Percentiles rank a stretch among this genome's conserved stretches.
Evolutionary conservation across 1,140 invertebrate genomes (phyloP).

Genomic region (Neuroterus valhalla): DNA sequence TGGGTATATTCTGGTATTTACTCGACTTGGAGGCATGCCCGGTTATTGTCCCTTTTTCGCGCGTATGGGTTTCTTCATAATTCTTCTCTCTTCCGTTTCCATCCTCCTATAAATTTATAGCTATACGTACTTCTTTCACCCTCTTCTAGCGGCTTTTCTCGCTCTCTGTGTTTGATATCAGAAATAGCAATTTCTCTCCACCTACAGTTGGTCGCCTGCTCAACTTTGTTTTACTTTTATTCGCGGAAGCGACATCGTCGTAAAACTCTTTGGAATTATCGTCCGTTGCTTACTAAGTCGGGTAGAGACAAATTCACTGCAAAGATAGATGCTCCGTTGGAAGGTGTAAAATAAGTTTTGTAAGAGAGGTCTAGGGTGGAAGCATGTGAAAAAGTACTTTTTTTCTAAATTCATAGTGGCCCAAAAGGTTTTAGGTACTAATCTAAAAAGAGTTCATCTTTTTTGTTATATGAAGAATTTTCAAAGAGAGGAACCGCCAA

Average conservation of each 20-base stretch:
- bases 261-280: conserved; percentile 21
- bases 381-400: too few species aligned
- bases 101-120: too few species aligned
- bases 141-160: neutral
- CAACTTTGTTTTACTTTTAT: neutral
- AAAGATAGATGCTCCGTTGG: neutral
- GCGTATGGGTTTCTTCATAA: conserved; percentile 2
- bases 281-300: neutral
- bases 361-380: neutral
- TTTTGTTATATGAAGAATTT: too few species aligned
- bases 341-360: neutral
- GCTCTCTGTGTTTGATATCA: neutral
- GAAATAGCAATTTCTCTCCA: conserved; percentile 1
- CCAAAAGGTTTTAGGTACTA: too few species aligned
- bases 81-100: neutral
- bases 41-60: conserved; percentile 26
- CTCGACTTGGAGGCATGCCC: neutral
- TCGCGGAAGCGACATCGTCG: neutral
- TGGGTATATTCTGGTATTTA: conserved; percentile 13
- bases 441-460: too few species aligned
- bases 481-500: too few species aligned
- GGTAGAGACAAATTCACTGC: conserved; percentile 1
- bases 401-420: too few species aligned
- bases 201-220: neutral
- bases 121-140: neutral